These are phyloP conservation scores for Bradysia coprophila DNA, from an alignment of 1,140 invertebrate species.

Conservation along the genomic window DNA sequence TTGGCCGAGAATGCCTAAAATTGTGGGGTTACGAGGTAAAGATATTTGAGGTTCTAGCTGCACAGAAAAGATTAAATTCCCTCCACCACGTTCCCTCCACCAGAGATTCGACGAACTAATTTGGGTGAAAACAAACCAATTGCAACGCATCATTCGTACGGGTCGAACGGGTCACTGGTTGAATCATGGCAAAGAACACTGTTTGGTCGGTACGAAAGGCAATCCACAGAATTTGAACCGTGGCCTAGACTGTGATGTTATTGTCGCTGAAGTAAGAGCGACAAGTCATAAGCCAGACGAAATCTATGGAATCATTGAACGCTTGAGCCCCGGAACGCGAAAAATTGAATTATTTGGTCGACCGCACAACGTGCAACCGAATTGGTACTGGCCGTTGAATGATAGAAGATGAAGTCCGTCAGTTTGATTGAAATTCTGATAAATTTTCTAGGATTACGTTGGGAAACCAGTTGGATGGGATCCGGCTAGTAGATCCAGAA, in stretches of 20 bases:
- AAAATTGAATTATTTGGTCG: slow-evolving; percentile 96
- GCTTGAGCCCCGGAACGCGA: slow-evolving; percentile 76
- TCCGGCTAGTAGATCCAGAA: slow-evolving; percentile 80
- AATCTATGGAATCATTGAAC: slow-evolving; percentile 85
- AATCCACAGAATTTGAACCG: slow-evolving; percentile 80
- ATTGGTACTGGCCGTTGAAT: slow-evolving; percentile 59
- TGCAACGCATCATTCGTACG: slow-evolving; percentile 91
- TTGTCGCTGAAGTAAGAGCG: slow-evolving; percentile 92
- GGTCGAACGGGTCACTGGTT: slow-evolving; percentile 95
- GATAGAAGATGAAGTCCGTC: neutral
- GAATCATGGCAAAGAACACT: slow-evolving; percentile 98
- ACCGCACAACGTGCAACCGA: slow-evolving; percentile 95
- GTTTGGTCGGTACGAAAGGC: slow-evolving; percentile 92
- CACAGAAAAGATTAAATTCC: too few relatives aligned
- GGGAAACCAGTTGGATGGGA: slow-evolving; percentile 91
- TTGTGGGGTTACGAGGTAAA: slow-evolving; percentile 95
- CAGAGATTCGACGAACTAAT: slow-evolving; percentile 91
- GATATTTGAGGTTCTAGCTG: too few relatives aligned
- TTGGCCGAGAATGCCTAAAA: slow-evolving; percentile 81
- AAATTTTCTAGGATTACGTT: slow-evolving; percentile 58
- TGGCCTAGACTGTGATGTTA: slow-evolving; percentile 92
- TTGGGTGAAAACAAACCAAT: slow-evolving; percentile 98
- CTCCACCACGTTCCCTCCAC: too few relatives aligned
- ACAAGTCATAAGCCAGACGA: slow-evolving; percentile 98
- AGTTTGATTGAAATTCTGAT: neutral